phyloP scores from a whole-genome alignment of 2,888 invertebrate genomes.

The Chelonus formosanus region DNA sequence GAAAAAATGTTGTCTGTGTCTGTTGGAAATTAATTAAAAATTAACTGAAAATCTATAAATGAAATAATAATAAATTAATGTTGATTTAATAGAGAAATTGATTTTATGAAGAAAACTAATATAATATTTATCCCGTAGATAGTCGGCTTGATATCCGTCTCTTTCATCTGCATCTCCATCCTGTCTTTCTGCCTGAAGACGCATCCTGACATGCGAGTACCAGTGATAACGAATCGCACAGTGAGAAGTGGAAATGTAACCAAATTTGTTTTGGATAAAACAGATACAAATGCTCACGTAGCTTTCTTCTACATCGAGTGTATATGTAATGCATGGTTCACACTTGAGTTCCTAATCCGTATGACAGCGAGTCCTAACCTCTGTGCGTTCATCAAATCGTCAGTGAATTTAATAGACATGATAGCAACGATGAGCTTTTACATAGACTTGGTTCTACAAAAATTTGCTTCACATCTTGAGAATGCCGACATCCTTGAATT shows the following conservation, averaged over 20 bases:
- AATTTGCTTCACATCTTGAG: conserved; percentile 89
- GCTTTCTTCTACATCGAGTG: conserved; percentile 99
- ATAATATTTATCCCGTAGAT: conserved; percentile 74
- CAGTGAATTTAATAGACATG: conserved; percentile 99
- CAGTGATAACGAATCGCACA: conserved; percentile 82
- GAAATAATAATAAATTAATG: no score
- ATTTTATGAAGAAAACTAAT: conserved; percentile 15
- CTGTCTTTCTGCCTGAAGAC: conserved; percentile 99
- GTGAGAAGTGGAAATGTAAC: conserved; percentile 79
- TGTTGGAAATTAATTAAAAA: no score
- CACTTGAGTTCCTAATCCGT: conserved; percentile 91
- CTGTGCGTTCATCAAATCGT: conserved; percentile 93
- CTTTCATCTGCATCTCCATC: conserved; percentile 99
- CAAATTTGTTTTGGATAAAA: conserved; percentile 87
- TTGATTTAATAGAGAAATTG: no score
- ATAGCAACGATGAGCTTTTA: conserved; percentile 99
- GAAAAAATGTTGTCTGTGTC: no score
- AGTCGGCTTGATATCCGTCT: conserved; percentile 97
- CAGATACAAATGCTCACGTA: conserved; percentile 94
- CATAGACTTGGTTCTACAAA: conserved; percentile 89
- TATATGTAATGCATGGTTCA: conserved; percentile 99
- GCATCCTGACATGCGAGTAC: conserved; percentile 97
- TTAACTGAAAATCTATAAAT: no score
- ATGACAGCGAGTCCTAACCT: conserved; percentile 95
- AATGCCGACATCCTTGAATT: conserved; percentile 97